Base-by-base conservation (phyloP, 2,888 invertebrate genomes). In the Hemistola chrysoprasaria region DNA sequence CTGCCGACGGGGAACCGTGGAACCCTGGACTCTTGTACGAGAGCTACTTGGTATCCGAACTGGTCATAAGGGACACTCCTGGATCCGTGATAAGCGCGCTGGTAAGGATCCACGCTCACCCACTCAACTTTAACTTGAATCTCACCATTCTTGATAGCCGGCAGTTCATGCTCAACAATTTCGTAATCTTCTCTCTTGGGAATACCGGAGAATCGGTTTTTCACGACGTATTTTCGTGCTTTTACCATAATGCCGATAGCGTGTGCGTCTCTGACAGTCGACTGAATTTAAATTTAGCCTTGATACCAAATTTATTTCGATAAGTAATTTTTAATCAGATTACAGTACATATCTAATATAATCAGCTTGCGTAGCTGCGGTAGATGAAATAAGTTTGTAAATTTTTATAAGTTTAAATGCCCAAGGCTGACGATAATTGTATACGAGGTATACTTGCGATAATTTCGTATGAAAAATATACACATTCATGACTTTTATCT, bases 161-260 rank as follows among this genome's bases (percentile, higher is more conserved):
- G 91, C 11, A 93, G 61, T 24, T 91, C 90, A 59, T 92, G 90
- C 59, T 92, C 92, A 1, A 91, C 88, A 1, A 93, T 59, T 56
- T 90, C 78, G 20, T 92, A 87, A 71, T 94, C 92, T 0, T 85
- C 75, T 16, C 77, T 65, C 53, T 91, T 91, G 0, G 93, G 93
- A 6, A 87, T 68, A 0, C 92, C 93, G 16, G 90, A 69, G 56
- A 93, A 93, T 29, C 81, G 70, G 46, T 89, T 90, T 7, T 74
- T 84, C 8, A 92, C 68, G 2, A 92, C 79, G 64, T 90, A 92
- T 67, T 90, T 91, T 56, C 89, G 90, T 9, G 90, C 90, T 38
- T 82, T 84, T 22, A 91, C 84, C 87, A 90, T 90, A 27, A 22
- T 59, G 27, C 20, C 36, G 36, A 39, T 31, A 4, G 29, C 56